A percentile compares a stretch with the other conserved stretches of the same genome.
phyloP scores from a whole-genome alignment of 2,888 invertebrate species.

The Crossocerus cetratus region DNA sequence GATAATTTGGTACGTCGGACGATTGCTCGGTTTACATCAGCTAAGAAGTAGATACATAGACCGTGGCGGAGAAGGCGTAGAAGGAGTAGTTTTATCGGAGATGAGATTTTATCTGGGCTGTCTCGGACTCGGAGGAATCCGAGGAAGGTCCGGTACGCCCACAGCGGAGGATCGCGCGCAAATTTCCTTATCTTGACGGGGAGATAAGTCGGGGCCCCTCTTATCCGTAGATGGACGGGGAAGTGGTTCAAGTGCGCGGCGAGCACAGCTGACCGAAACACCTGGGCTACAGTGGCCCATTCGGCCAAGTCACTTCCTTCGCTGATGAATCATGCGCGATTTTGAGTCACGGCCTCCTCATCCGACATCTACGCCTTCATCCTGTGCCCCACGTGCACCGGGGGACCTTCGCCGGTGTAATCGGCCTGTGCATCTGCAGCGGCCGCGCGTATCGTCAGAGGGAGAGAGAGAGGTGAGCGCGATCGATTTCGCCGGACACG shows the following conservation, averaged over 20 bases:
- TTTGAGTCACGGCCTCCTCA: constrained; percentile 11
- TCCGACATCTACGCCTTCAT: constrained; percentile 13
- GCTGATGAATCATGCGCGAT: constrained; percentile 52
- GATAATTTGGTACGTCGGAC: no score
- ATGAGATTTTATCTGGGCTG: constrained; percentile 4
- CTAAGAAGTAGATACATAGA: no score
- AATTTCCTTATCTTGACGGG: constrained; percentile 39
- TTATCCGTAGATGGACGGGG: constrained; percentile 10
- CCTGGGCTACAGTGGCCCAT: constrained; percentile 39
- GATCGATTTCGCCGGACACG: background rate
- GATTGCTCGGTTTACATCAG: no score
- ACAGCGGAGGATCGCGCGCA: constrained; percentile 27
- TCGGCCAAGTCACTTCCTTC: constrained; percentile 41
- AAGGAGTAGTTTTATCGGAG: no score
- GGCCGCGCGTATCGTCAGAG: constrained; percentile 8
- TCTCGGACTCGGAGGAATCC: constrained; percentile 12
- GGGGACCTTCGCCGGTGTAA: background rate
- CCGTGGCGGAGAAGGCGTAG: no score
- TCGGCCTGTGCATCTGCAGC: constrained; percentile 17
- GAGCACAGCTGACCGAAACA: constrained; percentile 54
- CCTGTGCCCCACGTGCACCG: constrained; percentile 31
- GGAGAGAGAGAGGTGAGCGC: no score
- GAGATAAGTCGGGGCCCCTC: constrained; percentile 33
- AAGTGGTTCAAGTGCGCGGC: constrained; percentile 44
- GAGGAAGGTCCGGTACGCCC: constrained; percentile 44